Base-by-base conservation (phyloP, 2,797 vertebrate genomes). In the Tinamus major region DNA sequence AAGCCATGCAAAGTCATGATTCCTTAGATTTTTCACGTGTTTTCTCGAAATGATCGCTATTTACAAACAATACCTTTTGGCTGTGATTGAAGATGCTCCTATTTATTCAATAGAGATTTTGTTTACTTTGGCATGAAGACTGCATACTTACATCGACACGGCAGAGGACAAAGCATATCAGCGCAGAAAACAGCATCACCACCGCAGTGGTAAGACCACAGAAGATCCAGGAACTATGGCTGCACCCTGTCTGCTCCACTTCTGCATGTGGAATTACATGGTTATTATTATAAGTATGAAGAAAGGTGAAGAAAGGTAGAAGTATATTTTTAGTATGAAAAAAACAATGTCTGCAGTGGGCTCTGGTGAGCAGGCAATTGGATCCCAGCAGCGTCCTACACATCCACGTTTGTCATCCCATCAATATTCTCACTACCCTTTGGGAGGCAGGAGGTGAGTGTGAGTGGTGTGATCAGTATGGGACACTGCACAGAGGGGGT, bases 201-300 rank as follows among this genome's bases (percentile, higher is more conserved):
- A 51, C 8, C 49, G 49, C 0, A 0, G 13, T 2, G 24, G 1
- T 1, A 20, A 89, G 46, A 41, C 1, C 15, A 10, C 81, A 82
- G 3, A 46, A 1, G 61, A 0, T 9, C 96, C 88, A 92, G 80
- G 53, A 78, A 35, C 2, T 49, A 12, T 3, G 6, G 5, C 6
- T 2, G 39, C 87, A 88, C 15, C 33, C 8, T 61, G 16, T n/a
- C 65, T 64, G 39, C 17, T 68, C 33, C 63, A 2, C 29, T 20
- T 55, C 89, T 95, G 92, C 35, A 10, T n/a, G 0, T 10, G 55
- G 63, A 86, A 86, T 62, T 1, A 62, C 3, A 24, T 35, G 29
- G 63, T 53, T 24, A 49, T 4, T 19, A 7, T 35, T 33, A 44
- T 9, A 20, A 37, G 41, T 12, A 79, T 0, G 0, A 95, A 85